These are phyloP conservation scores for Aleiodes leptofemur DNA, from an alignment of 2,888 invertebrate genomes.

Conservation along the genomic window DNA sequence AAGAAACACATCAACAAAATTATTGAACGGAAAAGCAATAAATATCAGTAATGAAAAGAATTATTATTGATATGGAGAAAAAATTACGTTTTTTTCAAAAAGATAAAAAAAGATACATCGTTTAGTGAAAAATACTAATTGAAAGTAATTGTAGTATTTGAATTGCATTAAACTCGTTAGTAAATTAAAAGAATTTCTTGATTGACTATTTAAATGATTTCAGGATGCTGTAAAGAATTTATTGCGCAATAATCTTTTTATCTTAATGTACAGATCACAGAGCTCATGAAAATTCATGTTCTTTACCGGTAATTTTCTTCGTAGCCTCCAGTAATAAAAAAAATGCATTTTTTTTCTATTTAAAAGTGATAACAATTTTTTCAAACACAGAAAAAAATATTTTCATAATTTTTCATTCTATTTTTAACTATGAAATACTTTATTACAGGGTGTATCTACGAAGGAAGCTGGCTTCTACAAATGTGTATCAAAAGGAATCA, in stretches of 20 bases:
- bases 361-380: background rate
- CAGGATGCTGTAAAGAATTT: background rate
- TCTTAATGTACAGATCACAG: background rate
- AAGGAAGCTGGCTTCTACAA: conserved; percentile 81
- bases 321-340: background rate
- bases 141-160: too few relatives aligned
- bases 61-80: too few relatives aligned
- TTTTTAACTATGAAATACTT: conserved; percentile 35
- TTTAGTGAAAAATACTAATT: too few relatives aligned
- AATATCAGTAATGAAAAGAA: too few relatives aligned
- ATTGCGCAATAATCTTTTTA: conserved; percentile 7
- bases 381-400: background rate
- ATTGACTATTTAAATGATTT: conserved; percentile 1
- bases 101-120: too few relatives aligned
- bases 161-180: too few relatives aligned
- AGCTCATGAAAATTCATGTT: conserved; percentile 6
- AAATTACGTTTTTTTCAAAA: too few relatives aligned
- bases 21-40: too few relatives aligned
- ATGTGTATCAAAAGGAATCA: conserved; percentile 80
- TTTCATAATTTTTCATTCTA: background rate
- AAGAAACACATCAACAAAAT: too few relatives aligned
- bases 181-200: too few relatives aligned
- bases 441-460: conserved; percentile 78
- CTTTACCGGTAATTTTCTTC: background rate
- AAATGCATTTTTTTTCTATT: background rate